Conservation (phyloP, 1,140 invertebrate species). For the Apis cerana region DNA sequence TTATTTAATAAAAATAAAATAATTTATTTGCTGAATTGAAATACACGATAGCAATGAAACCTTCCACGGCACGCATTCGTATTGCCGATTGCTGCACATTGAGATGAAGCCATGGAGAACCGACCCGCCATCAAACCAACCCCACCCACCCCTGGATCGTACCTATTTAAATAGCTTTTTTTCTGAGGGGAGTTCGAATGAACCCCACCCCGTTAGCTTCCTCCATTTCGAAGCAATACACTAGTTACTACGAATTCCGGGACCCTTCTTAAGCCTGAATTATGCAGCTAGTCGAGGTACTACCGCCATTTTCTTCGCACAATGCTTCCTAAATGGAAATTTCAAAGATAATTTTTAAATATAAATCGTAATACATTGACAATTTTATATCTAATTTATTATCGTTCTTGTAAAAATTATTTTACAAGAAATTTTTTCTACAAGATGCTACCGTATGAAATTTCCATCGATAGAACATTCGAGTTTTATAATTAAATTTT, state of each 20-base stretch:
- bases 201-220: slow-evolving; percentile 64
- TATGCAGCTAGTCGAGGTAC: slow-evolving; percentile 54
- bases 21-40: slow-evolving; percentile 5
- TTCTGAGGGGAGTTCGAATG: slow-evolving; percentile 73
- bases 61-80: slow-evolving; percentile 56
- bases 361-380: background rate
- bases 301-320: slow-evolving; percentile 63
- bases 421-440: background rate
- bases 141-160: slow-evolving; percentile 70
- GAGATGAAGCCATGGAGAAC: slow-evolving; percentile 77
- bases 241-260: slow-evolving; percentile 76
- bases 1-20: too few relatives aligned
- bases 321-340: background rate
- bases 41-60: slow-evolving; percentile 19
- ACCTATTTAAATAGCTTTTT: slow-evolving; percentile 80
- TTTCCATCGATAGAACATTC: background rate
- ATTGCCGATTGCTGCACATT: slow-evolving; percentile 71
- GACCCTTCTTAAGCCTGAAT: slow-evolving; percentile 70
- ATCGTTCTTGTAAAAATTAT: background rate
- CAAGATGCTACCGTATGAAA: background rate
- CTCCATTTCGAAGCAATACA: slow-evolving; percentile 52
- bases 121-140: slow-evolving; percentile 68
- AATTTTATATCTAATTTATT: background rate
- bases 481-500: background rate
- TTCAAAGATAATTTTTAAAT: background rate